Evolutionary conservation across 2,888 invertebrate species (phyloP).

Genomic region (Athalia circularis): DNA sequence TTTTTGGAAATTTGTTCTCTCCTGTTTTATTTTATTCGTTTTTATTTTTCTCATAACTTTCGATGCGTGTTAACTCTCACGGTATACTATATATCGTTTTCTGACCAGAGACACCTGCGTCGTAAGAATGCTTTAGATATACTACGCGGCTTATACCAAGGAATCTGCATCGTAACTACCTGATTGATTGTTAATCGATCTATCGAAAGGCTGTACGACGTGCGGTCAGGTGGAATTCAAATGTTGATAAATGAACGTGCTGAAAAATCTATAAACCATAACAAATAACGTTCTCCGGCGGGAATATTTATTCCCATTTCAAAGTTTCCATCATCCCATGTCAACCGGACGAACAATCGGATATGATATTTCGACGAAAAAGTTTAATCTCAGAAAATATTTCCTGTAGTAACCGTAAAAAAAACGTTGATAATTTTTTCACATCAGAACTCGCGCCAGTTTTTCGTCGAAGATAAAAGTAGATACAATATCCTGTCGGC

Average conservation of each 20-base stretch:
- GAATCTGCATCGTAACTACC: constrained; percentile 46
- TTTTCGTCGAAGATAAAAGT: too few species aligned
- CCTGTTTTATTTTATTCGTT: neutral
- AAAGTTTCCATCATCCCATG: too few species aligned
- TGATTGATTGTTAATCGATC: constrained; percentile 48
- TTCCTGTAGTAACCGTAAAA: too few species aligned
- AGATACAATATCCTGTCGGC: too few species aligned
- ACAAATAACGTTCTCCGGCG: too few species aligned
- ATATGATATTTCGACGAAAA: too few species aligned
- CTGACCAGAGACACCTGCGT: constrained; percentile 22
- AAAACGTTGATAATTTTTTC: too few species aligned
- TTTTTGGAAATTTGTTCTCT: neutral
- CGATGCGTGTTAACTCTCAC: neutral
- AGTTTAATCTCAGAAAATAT: too few species aligned
- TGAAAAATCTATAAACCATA: neutral
- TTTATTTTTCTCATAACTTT: neutral
- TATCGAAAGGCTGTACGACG: constrained; percentile 34
- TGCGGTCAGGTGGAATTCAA: constrained; percentile 46
- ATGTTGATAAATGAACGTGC: constrained; percentile 42
- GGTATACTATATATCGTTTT: neutral
- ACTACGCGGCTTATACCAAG: constrained; percentile 13
- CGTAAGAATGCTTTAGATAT: constrained; percentile 25
- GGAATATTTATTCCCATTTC: too few species aligned
- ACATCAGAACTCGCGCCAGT: too few species aligned
- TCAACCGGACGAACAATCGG: too few species aligned